Evolutionary conservation across 2,888 invertebrate genomes (phyloP).

Genomic region (Aphidius colemani): DNA sequence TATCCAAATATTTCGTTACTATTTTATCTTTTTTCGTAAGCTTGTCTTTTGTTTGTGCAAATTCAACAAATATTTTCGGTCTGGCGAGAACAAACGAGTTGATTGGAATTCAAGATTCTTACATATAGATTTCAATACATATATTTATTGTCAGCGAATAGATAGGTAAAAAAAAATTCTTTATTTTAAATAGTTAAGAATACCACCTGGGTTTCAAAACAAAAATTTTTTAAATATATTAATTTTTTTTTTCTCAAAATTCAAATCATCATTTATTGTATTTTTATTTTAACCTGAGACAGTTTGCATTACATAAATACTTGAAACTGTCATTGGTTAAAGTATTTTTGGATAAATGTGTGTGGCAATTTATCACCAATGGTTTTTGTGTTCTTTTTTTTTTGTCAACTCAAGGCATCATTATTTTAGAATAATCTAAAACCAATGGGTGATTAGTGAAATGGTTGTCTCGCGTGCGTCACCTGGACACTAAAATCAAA

Average conservation of each 20-base stretch:
- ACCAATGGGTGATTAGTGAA: conserved; percentile 60
- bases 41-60: conserved; percentile 17
- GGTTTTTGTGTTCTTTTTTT: too few species aligned
- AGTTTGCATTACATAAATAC: too few species aligned
- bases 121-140: conserved; percentile 5
- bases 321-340: conserved; percentile 33
- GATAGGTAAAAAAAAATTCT: too few species aligned
- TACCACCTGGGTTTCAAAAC: not conserved
- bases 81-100: conserved; percentile 21
- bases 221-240: too few species aligned
- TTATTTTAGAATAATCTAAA: conserved; percentile 61
- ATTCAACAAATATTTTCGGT: conserved; percentile 19
- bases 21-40: conserved; percentile 10
- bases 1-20: not conserved
- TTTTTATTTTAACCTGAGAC: not conserved
- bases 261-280: not conserved
- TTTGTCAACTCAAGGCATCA: conserved; percentile 41
- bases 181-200: not conserved
- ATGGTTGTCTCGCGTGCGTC: conserved; percentile 43
- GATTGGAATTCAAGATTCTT: conserved; percentile 14
- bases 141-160: not conserved
- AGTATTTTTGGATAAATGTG: conserved; percentile 32
- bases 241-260: not conserved
- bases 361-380: conserved; percentile 45
- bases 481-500: conserved; percentile 50